Evolutionary conservation across 2,797 vertebrate genomes (phyloP).

Genomic region (Sebastes matsubarae): DNA sequence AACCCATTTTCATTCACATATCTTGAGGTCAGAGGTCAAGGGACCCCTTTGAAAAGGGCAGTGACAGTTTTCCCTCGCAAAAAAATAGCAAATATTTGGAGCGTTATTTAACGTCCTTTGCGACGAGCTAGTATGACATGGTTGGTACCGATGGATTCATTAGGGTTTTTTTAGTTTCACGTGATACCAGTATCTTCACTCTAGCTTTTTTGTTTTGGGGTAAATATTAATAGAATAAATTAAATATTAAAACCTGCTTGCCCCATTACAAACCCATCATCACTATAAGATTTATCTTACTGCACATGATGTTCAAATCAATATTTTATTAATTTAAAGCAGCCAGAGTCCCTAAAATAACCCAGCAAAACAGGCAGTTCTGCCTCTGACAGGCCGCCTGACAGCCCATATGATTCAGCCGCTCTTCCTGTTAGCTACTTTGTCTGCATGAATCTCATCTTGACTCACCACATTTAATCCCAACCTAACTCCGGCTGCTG

Average conservation of each 20-base stretch:
- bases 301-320: constrained; percentile 14
- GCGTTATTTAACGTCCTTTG: too few relatives aligned
- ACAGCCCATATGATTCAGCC: constrained; percentile 50
- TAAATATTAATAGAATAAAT: neutral
- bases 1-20: too few relatives aligned
- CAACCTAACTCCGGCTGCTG: neutral
- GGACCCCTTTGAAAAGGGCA: too few relatives aligned
- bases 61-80: too few relatives aligned
- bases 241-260: neutral
- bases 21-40: too few relatives aligned
- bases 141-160: too few relatives aligned
- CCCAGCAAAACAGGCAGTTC: constrained; percentile 19
- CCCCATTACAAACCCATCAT: neutral
- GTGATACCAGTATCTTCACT: too few relatives aligned
- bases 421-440: constrained; percentile 31
- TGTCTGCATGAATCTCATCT: constrained; percentile 46
- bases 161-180: too few relatives aligned
- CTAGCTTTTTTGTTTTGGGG: neutral
- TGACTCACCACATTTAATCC: constrained; percentile 25
- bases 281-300: neutral
- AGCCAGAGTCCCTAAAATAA: constrained; percentile 31
- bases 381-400: constrained; percentile 31
- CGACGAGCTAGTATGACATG: too few relatives aligned
- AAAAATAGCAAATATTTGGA: rapidly evolving
- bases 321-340: constrained; percentile 17